Conservation (phyloP, 1,140 invertebrate genomes). For the Harpegnathos saltator region DNA sequence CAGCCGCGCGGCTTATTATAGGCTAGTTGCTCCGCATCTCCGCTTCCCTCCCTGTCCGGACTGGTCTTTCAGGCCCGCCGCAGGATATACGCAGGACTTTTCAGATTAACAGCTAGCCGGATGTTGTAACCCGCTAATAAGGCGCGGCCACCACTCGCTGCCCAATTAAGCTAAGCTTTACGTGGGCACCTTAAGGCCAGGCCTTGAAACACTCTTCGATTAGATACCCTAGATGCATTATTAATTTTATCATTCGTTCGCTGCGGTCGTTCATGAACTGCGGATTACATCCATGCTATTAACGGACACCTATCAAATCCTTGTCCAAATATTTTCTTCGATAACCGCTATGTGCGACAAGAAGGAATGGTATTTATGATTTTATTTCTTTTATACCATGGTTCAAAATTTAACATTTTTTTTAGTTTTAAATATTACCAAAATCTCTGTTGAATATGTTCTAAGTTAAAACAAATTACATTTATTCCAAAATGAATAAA, state of each 20-base stretch:
- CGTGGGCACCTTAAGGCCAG: constrained; percentile 79
- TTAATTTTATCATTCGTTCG: constrained; percentile 78
- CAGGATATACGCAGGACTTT: constrained; percentile 84
- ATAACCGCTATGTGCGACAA: neutral
- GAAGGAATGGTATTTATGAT: no score
- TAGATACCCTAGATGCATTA: constrained; percentile 81
- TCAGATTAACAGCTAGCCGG: constrained; percentile 84
- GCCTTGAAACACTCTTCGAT: constrained; percentile 81
- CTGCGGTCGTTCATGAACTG: constrained; percentile 33
- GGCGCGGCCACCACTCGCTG: constrained; percentile 80
- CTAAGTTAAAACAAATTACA: no score
- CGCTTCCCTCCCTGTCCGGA: constrained; percentile 65
- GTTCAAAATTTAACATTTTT: no score
- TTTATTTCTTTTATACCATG: no score
- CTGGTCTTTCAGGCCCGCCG: constrained; percentile 77
- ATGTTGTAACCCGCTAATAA: constrained; percentile 85
- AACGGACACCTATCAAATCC: constrained; percentile 52
- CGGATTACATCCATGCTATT: constrained; percentile 60
- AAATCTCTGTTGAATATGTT: no score
- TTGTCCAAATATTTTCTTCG: constrained; percentile 33
- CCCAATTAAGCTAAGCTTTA: constrained; percentile 81
- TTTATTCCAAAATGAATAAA: no score
- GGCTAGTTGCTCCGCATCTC: constrained; percentile 81
- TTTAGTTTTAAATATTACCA: no score
- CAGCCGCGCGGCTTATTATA: constrained; percentile 84